Percentiles rank a stretch among this genome's conserved stretches.
Conservation (phyloP, 2,888 invertebrate species). For the Cyclophora punctaria region DNA sequence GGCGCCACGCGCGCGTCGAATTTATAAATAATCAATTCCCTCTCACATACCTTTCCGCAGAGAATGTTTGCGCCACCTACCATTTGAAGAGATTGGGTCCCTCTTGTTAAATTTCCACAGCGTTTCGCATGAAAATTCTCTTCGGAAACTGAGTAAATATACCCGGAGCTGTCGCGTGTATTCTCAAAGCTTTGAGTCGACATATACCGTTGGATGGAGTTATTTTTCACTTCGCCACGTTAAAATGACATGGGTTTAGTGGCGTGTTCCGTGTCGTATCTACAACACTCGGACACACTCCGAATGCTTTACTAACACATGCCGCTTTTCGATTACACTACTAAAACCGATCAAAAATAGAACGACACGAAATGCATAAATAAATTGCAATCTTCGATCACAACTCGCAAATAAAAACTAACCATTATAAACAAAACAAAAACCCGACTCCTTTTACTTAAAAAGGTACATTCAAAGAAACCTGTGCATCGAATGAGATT, state of each 20-base stretch:
- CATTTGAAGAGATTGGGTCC: constrained; percentile 12
- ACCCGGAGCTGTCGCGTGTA: constrained; percentile 1
- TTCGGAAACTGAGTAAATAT: constrained; percentile 3
- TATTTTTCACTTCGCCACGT: constrained; percentile 1
- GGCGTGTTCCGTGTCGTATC: constrained; percentile 4
- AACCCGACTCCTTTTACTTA: neutral
- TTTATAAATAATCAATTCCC: constrained; percentile 46
- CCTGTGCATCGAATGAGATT: neutral
- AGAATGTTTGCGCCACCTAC: constrained; percentile 14
- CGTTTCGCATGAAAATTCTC: constrained; percentile 5
- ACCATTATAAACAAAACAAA: too few species aligned
- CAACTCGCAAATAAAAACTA: too few species aligned
- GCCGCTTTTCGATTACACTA: too few species aligned
- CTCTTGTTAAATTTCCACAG: constrained; percentile 14
- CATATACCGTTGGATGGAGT: constrained; percentile 3
- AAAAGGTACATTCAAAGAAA: constrained; percentile 1
- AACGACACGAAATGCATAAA: too few species aligned
- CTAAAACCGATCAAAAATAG: too few species aligned
- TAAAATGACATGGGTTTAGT: neutral
- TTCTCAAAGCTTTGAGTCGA: constrained; percentile 2
- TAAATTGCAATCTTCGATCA: too few species aligned
- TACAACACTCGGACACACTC: neutral
- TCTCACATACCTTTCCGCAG: constrained; percentile 8
- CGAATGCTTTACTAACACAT: neutral
- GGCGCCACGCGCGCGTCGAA: constrained; percentile 29